Evolutionary conservation across 2,797 vertebrate species (phyloP).

Genomic region (Eutrigla gurnardus): DNA sequence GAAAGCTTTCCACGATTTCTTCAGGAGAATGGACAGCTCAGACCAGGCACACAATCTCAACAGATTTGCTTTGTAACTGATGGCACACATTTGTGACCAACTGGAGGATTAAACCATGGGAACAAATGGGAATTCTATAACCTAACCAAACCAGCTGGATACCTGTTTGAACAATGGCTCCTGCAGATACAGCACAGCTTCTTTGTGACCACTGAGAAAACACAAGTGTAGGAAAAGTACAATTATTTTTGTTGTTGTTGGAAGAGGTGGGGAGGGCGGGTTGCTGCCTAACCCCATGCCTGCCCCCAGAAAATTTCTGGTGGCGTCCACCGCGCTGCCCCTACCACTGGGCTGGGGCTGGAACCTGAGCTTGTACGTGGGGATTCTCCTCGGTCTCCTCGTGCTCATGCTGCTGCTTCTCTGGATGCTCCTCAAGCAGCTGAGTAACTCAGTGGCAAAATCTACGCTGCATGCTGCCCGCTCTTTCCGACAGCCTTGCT

Average conservation of each 20-base stretch:
- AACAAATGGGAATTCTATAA: conserved; percentile 49
- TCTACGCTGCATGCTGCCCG: conserved; percentile 80
- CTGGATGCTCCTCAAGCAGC: conserved; percentile 91
- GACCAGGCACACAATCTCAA: conserved; percentile 20
- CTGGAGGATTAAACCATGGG: conserved; percentile 51
- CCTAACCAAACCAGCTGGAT: conserved; percentile 35
- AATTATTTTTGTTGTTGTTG: not conserved
- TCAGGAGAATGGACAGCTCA: conserved; percentile 34
- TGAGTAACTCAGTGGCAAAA: conserved; percentile 88
- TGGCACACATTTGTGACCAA: not conserved
- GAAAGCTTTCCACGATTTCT: conserved; percentile 56
- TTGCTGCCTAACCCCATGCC: conserved; percentile 75
- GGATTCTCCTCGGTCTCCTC: conserved; percentile 87
- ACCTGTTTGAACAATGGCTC: conserved; percentile 42
- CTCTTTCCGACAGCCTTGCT: conserved; percentile 84
- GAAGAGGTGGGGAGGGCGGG: conserved; percentile 28
- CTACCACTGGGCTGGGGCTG: conserved; percentile 88
- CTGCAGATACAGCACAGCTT: conserved; percentile 19
- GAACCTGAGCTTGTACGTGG: conserved; percentile 91
- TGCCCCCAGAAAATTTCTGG: conserved; percentile 82
- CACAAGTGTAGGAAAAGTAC: conserved; percentile 30
- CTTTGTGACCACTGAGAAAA: conserved; percentile 46
- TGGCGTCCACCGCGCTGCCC: conserved; percentile 84
- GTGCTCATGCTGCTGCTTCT: conserved; percentile 89
- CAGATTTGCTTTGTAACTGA: conserved; percentile 32